Evolutionary conservation across 2,113 vertebrate species (phyloP), one percentile per base, ranked within the genome.

Genomic region (Lepus americanus): DNA sequence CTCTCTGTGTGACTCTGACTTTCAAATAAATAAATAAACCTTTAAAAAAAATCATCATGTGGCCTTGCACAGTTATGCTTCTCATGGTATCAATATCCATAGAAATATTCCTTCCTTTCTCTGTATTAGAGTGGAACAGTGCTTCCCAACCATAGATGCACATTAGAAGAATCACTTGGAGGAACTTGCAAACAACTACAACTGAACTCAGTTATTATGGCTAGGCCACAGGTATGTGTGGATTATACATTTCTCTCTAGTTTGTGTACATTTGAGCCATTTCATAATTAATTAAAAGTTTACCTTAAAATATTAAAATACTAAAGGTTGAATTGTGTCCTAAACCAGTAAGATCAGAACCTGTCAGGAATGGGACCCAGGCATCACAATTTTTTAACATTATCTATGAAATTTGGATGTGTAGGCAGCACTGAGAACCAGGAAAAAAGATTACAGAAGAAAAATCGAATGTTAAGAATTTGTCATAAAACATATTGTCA

Each of bases 401-500:
- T 83, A 23, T n/a, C 80, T 17, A 76, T 49, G 12, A 85, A 29
- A 83, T 74, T 89, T 82, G 79, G 55, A 73, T 67, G 33, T 82
- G 29, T n/a, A 49, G 70, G 49, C 25, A 73, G 31, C 93, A 39
- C 49, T 93, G 55, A 95, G 9, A 81, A 94, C 73, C 3, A 81
- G 78, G 20, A 72, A 31, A 72, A 9, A 88, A 74, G 8, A 44
- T 17, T 51, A 70, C 63, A 76, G 2, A 73, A 69, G 11, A 89
- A 55, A 81, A 94, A 66, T 29, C 27, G 39, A 70, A 94, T 72
- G 13, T 70, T 80, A 94, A 63, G 23, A 85, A 94, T 81, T 92
- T 27, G 53, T 92, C 27, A 59, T 86, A 89, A 91, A 59, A 39
- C 49, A 73, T 29, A 61, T 19, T 53, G 51, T 49, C 23, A 29